Base-by-base conservation (phyloP, 2,888 invertebrate species). In the Euplexia lucipara region DNA sequence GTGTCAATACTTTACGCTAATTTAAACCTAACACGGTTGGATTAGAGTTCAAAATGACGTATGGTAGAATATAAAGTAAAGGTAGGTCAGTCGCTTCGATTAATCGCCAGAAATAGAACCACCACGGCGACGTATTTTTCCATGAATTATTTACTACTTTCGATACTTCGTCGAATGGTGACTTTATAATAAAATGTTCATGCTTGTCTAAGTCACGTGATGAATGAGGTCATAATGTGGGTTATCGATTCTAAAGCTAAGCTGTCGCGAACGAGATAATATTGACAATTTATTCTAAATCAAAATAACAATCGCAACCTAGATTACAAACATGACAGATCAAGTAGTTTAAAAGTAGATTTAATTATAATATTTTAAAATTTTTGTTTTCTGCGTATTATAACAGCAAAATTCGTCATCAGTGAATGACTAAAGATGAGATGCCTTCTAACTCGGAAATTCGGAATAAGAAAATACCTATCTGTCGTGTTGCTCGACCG, bases 71-170 rank as follows among this genome's bases (percentile, higher is more conserved):
- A 35, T 35, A 39, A 18, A 26, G 16, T 48, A 22, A 26, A 37
- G 41, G 35, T 48, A 32, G 47, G 41, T 51, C 4, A 16, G 32
- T 47, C 22, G 68, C 52, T 52, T 60, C 49, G 39, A 54, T 58
- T 49, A 32, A 44, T 49, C 6, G 39, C 18, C 32, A 67, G 35
- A 54, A 67, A 67, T 74, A 67, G 52, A 51, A 74, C 26, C 9
- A 37, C 10, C 1, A 3, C 26, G 8, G 22, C 30, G 35, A 52
- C 42, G 34, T 57, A 16, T 34, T 34, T 53, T 52, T 44, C 44
- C 42, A 58, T 56, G 32, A 58, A 45, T 45, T 54, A 67, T 67
- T 67, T 10, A 32, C 44, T 49, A 41, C 39, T 53, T 48, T 45
- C 16, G 16, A 45, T 9, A 37, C 22, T 18, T 30, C n/a, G 12